Base-by-base conservation (phyloP, 1,140 invertebrate species). In the Caenorhabditis remanei region DNA sequence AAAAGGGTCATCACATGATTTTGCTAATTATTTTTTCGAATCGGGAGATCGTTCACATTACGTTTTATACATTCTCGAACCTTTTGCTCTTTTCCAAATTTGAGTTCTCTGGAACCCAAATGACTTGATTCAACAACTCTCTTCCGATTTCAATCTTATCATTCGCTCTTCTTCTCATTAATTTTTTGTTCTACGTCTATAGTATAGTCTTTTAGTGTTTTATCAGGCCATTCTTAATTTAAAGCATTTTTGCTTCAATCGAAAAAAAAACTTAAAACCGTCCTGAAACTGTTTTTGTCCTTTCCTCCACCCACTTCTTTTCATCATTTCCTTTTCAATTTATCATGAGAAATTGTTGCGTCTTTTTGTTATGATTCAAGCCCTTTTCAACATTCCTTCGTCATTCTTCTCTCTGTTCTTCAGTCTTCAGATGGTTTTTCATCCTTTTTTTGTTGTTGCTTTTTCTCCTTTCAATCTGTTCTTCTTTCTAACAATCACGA, bases 331-430 rank as follows among this genome's bases (percentile, higher is more conserved):
- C 46, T 71, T 71, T 71, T 43, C 14, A 11, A 71, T 71, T 71
- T 43, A 71, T 71, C 65, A 71, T 71, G 65, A 43, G 65, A 63
- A 63, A 63, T 11, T 32, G 61, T 63, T 32, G 21, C 21, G 21
- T 63, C 58, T 63, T 63, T 21, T n/a, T n/a, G 14, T 21, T 32
- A 21, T 63, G 61, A 11, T 13, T 13, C 11, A 24, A 63, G 13
- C 21, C n/a, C n/a, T 63, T 63, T 58, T 58, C 8, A n/a, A 63
- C 61, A 71, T 71, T 71, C 65, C 19, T 71, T 71, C 19, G 65
- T 11, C 65, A 63, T 63, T 63, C 24, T 21, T 63, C 32, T 40
- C 32, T 32, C 40, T 71, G 19, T 71, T 71, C 65, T 71, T 71
- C 65, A 19, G 16, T 71, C 40, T 71, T 46, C 65, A 7, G 16